Evolutionary conservation across 2,113 vertebrate genomes (phyloP), one percentile per base, ranked within the genome.

Genomic region (Dascyllus trimaculatus): DNA sequence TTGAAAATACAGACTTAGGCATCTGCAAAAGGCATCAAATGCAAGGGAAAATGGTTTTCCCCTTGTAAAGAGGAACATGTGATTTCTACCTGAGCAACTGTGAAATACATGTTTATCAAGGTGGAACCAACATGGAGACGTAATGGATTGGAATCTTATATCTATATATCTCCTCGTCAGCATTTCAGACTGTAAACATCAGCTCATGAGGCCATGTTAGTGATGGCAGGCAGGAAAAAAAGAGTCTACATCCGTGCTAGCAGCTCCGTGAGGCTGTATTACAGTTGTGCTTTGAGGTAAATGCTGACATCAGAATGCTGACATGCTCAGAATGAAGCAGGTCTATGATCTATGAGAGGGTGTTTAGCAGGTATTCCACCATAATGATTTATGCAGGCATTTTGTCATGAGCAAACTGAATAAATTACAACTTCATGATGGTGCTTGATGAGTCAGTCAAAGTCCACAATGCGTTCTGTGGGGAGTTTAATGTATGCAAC

Each of bases 1-100:
- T 48, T 75, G 54, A 61, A 75, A 86, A 29, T 14, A 29, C 5
- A 56, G 26, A 49, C 0, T 14, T 40, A 75, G 45, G 78, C 4
- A 38, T 63, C 35, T 22, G 25, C 8, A 40, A 25, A 22, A 26
- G 13, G 38, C 11, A 72, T 61, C 14, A 59, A 59, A 66, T 11
- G 4, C 4, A 5, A 38, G 17, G 35, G 49, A 46, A 24, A 11
- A 49, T 32, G 13, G 40, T 69, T 65, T 60, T 13, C 5, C 29
- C 62, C 19, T 53, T 48, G 18, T 21, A 49, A 43, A 35, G 11
- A 60, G 25, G n/a, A 6, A 24, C 22, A n/a, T 60, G 56, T 18
- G 18, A 32, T 3, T 25, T 26, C n/a, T 21, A n/a, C 5, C 0
- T 58, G 22, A 51, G 21, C 19, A 17, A 17, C 10, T 49, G 11